phyloP scores from a whole-genome alignment of 2,888 invertebrate genomes.

The Melangyna quadrimaculata region DNA sequence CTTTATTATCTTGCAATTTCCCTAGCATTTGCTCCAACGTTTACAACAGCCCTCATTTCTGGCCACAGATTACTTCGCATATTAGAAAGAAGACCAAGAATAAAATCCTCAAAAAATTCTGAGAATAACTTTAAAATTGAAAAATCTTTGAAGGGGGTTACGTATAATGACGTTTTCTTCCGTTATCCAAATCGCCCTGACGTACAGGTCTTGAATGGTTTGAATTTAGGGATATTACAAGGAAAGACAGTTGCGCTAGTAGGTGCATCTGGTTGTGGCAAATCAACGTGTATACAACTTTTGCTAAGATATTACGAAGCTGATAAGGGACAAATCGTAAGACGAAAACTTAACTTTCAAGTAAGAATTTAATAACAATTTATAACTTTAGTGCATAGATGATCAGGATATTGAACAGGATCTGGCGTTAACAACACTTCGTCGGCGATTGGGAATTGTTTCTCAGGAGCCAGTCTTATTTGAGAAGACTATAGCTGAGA shows the following conservation, averaged over 20 bases:
- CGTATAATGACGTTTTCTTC: conserved; percentile 86
- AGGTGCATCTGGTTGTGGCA: conserved; percentile 89
- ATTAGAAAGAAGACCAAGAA: conserved; percentile 83
- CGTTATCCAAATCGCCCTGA: conserved; percentile 90
- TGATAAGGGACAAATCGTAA: conserved; percentile 83
- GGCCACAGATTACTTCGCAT: conserved; percentile 85
- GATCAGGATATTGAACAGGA: conserved; percentile 88
- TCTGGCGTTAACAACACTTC: conserved; percentile 84
- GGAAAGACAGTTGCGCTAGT: conserved; percentile 89
- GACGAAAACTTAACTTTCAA: neutral
- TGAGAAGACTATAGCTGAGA: conserved; percentile 88
- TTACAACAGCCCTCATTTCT: conserved; percentile 86
- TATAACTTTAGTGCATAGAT: conserved; percentile 85
- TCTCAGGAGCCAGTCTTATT: conserved; percentile 92
- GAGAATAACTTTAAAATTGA: conserved; percentile 40
- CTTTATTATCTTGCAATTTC: conserved; percentile 90
- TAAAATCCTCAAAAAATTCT: conserved; percentile 82
- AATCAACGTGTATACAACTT: conserved; percentile 90
- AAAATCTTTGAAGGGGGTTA: conserved; percentile 25
- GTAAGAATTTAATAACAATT: neutral
- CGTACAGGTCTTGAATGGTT: conserved; percentile 86
- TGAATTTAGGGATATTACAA: conserved; percentile 84
- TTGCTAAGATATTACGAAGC: conserved; percentile 91
- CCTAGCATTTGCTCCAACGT: conserved; percentile 88
- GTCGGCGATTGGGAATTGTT: conserved; percentile 89